Percentiles rank a stretch among this genome's conserved stretches.
Evolutionary conservation across 1,140 invertebrate genomes (phyloP).

Genomic region (Zophobas morio): DNA sequence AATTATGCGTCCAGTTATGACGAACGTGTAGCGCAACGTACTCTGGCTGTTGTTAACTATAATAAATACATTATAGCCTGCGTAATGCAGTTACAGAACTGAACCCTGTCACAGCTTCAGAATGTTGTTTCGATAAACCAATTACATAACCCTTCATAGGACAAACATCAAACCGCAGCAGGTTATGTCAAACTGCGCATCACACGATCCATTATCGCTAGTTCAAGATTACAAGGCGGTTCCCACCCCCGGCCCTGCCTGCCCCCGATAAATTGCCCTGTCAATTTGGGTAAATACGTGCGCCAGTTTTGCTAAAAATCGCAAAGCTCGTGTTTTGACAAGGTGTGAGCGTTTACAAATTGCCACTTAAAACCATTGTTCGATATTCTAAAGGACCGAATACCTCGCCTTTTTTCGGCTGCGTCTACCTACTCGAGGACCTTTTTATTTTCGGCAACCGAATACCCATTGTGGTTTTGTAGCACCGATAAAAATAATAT

Average conservation of each 20-base stretch:
- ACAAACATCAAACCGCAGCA: constrained; percentile 56
- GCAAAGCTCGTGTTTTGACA: constrained; percentile 58
- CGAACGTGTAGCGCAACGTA: constrained; percentile 49
- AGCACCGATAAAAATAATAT: constrained; percentile 15
- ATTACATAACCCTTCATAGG: constrained; percentile 60
- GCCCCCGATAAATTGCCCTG: constrained; percentile 49
- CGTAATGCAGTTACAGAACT: constrained; percentile 54
- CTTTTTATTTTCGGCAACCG: constrained; percentile 9
- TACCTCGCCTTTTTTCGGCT: constrained; percentile 4
- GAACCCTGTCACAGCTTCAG: constrained; percentile 53
- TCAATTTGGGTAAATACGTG: constrained; percentile 55
- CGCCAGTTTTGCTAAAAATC: constrained; percentile 54
- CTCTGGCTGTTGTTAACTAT: constrained; percentile 57
- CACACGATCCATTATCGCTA: constrained; percentile 45
- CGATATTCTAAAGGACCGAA: constrained; percentile 26
- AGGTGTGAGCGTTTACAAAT: constrained; percentile 54
- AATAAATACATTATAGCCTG: constrained; percentile 58
- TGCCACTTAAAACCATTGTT: constrained; percentile 57
- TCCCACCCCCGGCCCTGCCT: constrained; percentile 36
- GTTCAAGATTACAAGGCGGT: constrained; percentile 39
- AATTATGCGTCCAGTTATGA: constrained; percentile 37
- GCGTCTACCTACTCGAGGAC: constrained; percentile 20
- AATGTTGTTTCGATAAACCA: constrained; percentile 61
- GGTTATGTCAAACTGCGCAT: constrained; percentile 52
- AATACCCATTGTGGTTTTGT: neutral